Conservation (phyloP, 2,888 invertebrate species). For the Biston stratarius region DNA sequence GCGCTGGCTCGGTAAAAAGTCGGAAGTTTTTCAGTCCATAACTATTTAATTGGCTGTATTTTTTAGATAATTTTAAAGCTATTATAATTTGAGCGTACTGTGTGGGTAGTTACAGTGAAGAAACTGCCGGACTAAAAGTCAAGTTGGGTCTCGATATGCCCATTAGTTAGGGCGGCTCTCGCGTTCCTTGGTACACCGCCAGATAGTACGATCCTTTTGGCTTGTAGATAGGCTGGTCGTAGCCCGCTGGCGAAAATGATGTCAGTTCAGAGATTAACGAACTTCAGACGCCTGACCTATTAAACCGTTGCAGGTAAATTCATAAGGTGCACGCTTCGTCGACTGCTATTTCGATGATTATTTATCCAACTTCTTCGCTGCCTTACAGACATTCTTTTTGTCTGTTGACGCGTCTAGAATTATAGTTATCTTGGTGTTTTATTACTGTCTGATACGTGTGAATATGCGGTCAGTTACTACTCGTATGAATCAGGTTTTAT, state of each 20-base stretch:
- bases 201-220: conserved; percentile 85
- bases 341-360: conserved; percentile 43
- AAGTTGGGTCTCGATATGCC: conserved; percentile 82
- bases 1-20: conserved; percentile 39
- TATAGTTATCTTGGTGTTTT: conserved; percentile 8
- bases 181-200: conserved; percentile 85
- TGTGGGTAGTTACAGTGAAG: conserved; percentile 29
- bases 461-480: not conserved
- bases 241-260: conserved; percentile 80
- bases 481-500: conserved; percentile 21
- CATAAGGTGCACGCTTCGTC: conserved; percentile 48
- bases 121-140: conserved; percentile 70
- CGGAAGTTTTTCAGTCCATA: conserved; percentile 40
- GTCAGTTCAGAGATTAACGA: conserved; percentile 85
- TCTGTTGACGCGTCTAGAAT: conserved; percentile 16
- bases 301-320: conserved; percentile 69
- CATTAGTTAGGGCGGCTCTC: conserved; percentile 78
- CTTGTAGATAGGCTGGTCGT: conserved; percentile 79
- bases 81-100: conserved; percentile 16
- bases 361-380: conserved; percentile 19
- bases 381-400: conserved; percentile 18
- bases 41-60: conserved; percentile 42
- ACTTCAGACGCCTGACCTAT: conserved; percentile 83
- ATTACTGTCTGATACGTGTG: conserved; percentile 17
- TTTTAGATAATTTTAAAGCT: conserved; percentile 19